Conservation (phyloP, 2,888 invertebrate species). For the Dynastes tityus region DNA sequence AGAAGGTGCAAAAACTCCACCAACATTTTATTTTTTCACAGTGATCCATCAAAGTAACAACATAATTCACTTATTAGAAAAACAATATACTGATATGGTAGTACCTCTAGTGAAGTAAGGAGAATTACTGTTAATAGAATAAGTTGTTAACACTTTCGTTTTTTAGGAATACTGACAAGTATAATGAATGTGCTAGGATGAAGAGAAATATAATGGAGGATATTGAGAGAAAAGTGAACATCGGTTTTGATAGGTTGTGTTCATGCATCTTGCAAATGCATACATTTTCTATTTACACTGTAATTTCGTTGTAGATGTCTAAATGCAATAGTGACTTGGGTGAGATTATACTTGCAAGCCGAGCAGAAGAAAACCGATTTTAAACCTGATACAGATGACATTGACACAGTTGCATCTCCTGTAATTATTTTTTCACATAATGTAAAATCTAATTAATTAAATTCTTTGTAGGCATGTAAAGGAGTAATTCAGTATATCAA, state of each 20-base stretch:
- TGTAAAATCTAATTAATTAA: conserved; percentile 19
- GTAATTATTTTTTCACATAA: conserved; percentile 71
- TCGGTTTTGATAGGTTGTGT: conserved; percentile 80
- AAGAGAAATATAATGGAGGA: conserved; percentile 93
- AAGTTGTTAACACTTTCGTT: not conserved
- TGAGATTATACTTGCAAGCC: conserved; percentile 88
- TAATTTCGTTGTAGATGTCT: conserved; percentile 75
- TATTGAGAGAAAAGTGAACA: conserved; percentile 92
- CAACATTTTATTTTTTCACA: conserved; percentile 94
- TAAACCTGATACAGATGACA: conserved; percentile 87
- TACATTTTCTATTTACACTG: not conserved
- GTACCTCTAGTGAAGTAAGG: conserved; percentile 89
- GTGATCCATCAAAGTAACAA: conserved; percentile 94
- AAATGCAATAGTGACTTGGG: conserved; percentile 92
- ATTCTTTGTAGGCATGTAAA: conserved; percentile 80
- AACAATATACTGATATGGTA: conserved; percentile 91
- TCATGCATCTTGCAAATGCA: conserved; percentile 16
- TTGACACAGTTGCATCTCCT: conserved; percentile 87
- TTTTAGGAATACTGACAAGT: conserved; percentile 87
- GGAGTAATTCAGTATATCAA: conserved; percentile 89
- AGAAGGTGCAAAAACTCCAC: conserved; percentile 85
- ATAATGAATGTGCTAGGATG: conserved; percentile 90
- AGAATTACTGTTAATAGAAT: conserved; percentile 43
- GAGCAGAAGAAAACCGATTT: conserved; percentile 98
- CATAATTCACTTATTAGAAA: conserved; percentile 93